Evolutionary conservation across 2,113 vertebrate genomes (phyloP).

Genomic region (Sclerurus mexicanus): DNA sequence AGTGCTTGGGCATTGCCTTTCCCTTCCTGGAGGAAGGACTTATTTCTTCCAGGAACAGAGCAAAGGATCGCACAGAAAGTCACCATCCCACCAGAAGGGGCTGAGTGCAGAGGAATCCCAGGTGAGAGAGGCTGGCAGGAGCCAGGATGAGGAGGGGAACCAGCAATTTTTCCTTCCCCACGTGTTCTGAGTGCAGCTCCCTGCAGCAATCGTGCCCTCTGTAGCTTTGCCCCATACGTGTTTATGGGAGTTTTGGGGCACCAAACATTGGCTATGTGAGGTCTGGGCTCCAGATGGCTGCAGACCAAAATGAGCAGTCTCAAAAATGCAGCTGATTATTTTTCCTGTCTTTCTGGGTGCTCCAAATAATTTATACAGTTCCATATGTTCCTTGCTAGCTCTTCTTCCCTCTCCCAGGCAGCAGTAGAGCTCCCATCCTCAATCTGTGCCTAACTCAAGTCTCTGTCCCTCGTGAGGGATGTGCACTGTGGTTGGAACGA

Average conservation of each 20-base stretch:
- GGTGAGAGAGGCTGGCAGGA: not conserved
- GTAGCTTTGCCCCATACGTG: fast-evolving
- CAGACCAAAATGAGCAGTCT: constrained; percentile 14
- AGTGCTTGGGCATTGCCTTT: not conserved
- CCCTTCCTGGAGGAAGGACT: not conserved
- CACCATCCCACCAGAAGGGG: not conserved
- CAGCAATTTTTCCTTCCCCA: not conserved
- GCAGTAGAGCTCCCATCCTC: not conserved
- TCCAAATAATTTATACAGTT: constrained; percentile 9
- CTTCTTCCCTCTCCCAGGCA: not conserved
- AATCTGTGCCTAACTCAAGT: not conserved
- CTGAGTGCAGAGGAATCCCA: not conserved
- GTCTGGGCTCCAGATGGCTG: not conserved
- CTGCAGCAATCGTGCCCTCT: not conserved
- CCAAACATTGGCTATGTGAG: fast-evolving
- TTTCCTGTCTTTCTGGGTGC: not conserved
- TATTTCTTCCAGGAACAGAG: not conserved
- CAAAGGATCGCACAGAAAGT: not conserved
- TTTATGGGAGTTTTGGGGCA: not conserved
- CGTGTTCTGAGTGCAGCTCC: fast-evolving
- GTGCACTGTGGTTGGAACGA: not conserved
- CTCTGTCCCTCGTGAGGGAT: not conserved
- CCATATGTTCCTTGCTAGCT: constrained; percentile 13
- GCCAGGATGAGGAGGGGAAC: not conserved
- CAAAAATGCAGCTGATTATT: not conserved